Evolutionary conservation across 2,113 vertebrate species (phyloP), one percentile per base, ranked within the genome.

Genomic region (Cottus gobio): DNA sequence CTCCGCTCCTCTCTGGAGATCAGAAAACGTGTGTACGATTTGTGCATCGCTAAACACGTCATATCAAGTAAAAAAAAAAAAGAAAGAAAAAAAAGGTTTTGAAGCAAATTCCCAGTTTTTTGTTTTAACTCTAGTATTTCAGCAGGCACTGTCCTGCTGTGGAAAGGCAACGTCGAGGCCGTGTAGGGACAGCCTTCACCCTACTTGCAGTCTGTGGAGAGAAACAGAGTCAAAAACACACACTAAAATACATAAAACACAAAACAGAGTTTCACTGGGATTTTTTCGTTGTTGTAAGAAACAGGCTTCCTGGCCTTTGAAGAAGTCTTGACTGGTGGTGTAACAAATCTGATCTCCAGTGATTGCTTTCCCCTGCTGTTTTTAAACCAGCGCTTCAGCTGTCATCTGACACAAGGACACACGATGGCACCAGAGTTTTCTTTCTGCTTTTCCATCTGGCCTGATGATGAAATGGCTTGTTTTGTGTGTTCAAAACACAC

Each of bases 341-440:
- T 37, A 37, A 56, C 15, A 26, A 3, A 68, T 62, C 52, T 30
- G 26, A 9, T n/a, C 18, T 37, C 20, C 18, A 31, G 16, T 28
- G 11, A 13, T 56, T 22, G 7, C 20, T 50, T 37, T 18, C 2
- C 1, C 22, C 9, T 64, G 54, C 15, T 31, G 48, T 10, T 61
- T 48, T 5, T 18, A 18, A 24, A 26, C 54, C 54, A 22, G 54
- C 12, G 7, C 24, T 42, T 42, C 22, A 65, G 20, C 18, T 71
- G 83, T 67, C 31, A 70, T 82, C 42, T 76, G 20, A 16, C 67
- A 57, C 1, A n/a, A 10, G 26, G 64, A 85, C 87, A 83, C 85
- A 77, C 7, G 85, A 58, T 82, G 85, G 82, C 87, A 80, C 72
- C 66, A 82, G 58, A 81, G 78, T 11, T 22, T 31, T 3, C 12